Evolutionary conservation across 1,140 invertebrate species (phyloP).

Genomic region (Thaumatotibia leucotreta): DNA sequence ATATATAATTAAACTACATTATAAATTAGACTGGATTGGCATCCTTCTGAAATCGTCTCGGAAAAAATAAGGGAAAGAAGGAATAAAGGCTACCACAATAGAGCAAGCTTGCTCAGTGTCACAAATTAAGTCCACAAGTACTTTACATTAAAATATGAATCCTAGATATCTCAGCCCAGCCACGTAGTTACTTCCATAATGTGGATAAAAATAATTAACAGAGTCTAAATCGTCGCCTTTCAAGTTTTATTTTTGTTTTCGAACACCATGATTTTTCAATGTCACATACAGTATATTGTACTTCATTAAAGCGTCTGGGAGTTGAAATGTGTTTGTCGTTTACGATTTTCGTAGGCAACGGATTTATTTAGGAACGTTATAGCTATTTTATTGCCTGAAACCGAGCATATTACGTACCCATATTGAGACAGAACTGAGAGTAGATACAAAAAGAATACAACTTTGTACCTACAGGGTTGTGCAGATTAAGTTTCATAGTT

Average conservation of each 20-base stretch:
- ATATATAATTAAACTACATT: no score
- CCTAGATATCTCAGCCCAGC: not conserved
- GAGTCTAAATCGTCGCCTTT: not conserved
- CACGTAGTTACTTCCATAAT: not conserved
- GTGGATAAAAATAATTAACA: not conserved
- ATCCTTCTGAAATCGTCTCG: no score
- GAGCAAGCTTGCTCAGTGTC: no score
- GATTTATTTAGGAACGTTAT: not conserved
- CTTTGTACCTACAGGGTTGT: no score
- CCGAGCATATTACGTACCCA: not conserved
- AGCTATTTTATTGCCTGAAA: not conserved
- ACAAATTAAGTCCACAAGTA: no score
- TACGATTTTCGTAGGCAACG: not conserved
- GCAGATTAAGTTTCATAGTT: no score
- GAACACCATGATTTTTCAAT: not conserved
- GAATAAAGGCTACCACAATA: no score
- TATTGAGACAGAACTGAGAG: no score
- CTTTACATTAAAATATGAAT: no score
- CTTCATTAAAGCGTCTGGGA: constrained; percentile 1
- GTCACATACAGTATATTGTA: constrained; percentile 2
- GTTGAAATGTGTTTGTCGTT: not conserved
- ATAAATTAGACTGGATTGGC: no score
- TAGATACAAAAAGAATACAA: no score
- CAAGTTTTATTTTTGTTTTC: not conserved
- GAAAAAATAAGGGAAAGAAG: no score